A percentile compares a stretch with the other conserved stretches of the same genome.
These are phyloP conservation scores for Eupithecia centaureata DNA, from an alignment of 2,888 invertebrate genomes.

Conservation along the genomic window DNA sequence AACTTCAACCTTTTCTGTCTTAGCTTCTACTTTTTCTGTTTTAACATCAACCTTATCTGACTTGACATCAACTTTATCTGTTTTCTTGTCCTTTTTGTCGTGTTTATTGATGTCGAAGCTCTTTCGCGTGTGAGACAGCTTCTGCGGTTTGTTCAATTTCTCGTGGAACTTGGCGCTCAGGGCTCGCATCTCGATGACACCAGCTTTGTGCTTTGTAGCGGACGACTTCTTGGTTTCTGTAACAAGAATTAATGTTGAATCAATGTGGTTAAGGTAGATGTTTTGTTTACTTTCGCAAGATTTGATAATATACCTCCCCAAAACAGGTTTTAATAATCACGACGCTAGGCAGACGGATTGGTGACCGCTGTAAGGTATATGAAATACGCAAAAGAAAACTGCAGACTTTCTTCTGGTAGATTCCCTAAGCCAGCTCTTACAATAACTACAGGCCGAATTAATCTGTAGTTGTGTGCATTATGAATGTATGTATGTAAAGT, in stretches of 20 bases:
- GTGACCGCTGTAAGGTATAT: too few relatives aligned
- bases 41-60: constrained; percentile 43
- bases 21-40: constrained; percentile 43
- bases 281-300: too few relatives aligned
- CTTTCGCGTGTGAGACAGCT: constrained; percentile 65
- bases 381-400: too few relatives aligned
- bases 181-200: constrained; percentile 81
- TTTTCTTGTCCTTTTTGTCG: constrained; percentile 62
- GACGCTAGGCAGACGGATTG: too few relatives aligned
- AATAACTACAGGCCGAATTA: too few relatives aligned
- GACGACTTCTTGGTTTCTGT: constrained; percentile 69
- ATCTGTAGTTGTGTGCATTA: too few relatives aligned
- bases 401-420: too few relatives aligned
- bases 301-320: too few relatives aligned
- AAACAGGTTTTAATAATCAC: too few relatives aligned
- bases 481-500: too few relatives aligned
- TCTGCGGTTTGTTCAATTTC: constrained; percentile 63
- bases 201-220: constrained; percentile 67
- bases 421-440: too few relatives aligned
- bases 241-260: constrained; percentile 37
- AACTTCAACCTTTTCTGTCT: constrained; percentile 47
- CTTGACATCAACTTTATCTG: constrained; percentile 41
- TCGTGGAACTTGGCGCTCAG: constrained; percentile 75
- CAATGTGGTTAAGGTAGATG: not conserved
- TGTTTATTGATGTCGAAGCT: constrained; percentile 61